phyloP scores from a whole-genome alignment of 2,113 vertebrate species.

The Xenopus borealis region DNA sequence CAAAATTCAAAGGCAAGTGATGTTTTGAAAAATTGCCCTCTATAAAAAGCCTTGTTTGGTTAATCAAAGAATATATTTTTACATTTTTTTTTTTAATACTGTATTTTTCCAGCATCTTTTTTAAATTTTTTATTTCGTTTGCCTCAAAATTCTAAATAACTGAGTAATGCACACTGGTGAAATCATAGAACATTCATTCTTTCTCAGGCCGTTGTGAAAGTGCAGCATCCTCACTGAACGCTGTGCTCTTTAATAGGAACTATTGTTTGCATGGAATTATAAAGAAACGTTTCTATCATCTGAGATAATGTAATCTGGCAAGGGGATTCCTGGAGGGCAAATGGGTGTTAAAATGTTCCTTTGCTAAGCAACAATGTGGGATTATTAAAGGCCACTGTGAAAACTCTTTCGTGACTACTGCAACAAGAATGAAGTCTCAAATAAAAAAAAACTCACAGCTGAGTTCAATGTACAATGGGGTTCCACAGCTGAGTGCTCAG shows the following conservation, averaged over 20 bases:
- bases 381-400: constrained; percentile 29
- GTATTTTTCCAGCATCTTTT: background rate
- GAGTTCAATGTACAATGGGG: too few species aligned
- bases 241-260: constrained; percentile 19
- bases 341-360: constrained; percentile 27
- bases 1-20: too few species aligned
- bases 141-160: background rate
- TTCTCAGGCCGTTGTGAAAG: background rate
- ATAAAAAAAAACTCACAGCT: too few species aligned
- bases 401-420: background rate
- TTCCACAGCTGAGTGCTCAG: too few species aligned
- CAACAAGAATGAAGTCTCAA: background rate
- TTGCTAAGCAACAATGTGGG: constrained; percentile 38
- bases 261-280: constrained; percentile 9
- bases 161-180: background rate
- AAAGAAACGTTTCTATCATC: constrained; percentile 19
- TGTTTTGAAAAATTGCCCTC: too few species aligned
- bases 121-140: too few species aligned
- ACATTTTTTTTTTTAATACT: background rate
- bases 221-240: constrained; percentile 27
- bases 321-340: constrained; percentile 32
- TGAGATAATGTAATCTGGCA: constrained; percentile 34
- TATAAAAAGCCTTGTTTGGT: too few species aligned
- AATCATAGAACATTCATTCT: constrained; percentile 22
- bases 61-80: too few species aligned